A percentile compares a stretch with the other conserved stretches of the same genome.
These are phyloP conservation scores for Lophotriccus pileatus DNA, from an alignment of 2,797 vertebrate genomes.

Conservation along the genomic window DNA sequence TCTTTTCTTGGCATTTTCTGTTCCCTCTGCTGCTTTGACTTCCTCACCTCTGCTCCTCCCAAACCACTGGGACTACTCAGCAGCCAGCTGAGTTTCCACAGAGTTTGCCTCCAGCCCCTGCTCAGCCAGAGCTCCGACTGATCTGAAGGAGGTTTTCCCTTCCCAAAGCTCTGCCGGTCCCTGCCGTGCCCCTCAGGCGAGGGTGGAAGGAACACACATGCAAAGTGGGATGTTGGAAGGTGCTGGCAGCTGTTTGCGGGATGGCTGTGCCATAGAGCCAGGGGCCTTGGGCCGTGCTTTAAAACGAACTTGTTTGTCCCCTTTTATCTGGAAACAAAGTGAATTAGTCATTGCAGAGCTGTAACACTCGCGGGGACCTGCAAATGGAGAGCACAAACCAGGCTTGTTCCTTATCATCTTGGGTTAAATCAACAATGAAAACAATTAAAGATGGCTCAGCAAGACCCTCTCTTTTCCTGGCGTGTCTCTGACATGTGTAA, in stretches of 20 bases:
- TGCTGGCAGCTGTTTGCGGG: not conserved
- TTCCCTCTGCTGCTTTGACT: not conserved
- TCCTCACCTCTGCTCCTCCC: constrained; percentile 48
- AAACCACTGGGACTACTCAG: constrained; percentile 21
- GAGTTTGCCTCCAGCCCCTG: not conserved
- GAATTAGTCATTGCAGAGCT: not conserved
- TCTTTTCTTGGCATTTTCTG: not conserved
- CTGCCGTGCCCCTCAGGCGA: not conserved
- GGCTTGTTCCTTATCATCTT: not conserved
- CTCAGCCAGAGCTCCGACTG: not conserved
- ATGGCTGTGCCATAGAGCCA: not conserved
- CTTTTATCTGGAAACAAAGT: constrained; percentile 3
- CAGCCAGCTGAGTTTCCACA: constrained; percentile 14
- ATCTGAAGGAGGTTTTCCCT: not conserved
- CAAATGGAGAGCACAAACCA: not conserved
- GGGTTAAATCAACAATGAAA: not conserved
- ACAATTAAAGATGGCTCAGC: not conserved
- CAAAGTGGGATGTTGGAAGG: not conserved
- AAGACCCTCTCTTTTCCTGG: not conserved
- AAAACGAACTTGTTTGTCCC: constrained; percentile 3
- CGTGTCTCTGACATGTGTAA: not conserved
- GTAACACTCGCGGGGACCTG: not conserved
- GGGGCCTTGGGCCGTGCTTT: not conserved
- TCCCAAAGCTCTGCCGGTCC: not conserved
- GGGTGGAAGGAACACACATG: not conserved